Evolutionary conservation across 2,797 vertebrate species (phyloP).

Genomic region (Typhlichthys eigenmanni): DNA sequence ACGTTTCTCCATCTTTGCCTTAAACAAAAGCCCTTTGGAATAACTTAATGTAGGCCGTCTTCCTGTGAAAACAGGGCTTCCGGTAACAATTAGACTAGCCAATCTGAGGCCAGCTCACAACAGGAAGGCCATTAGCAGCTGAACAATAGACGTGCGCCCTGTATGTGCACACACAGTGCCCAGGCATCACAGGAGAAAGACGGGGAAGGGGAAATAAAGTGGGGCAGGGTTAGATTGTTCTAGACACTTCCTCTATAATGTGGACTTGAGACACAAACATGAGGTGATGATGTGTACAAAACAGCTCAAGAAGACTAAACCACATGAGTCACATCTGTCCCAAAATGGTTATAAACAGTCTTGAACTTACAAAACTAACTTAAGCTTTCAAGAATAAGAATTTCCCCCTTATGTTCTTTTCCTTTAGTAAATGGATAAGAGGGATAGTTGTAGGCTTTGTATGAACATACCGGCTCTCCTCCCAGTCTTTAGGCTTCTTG

Average conservation of each 20-base stretch:
- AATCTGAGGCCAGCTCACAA: slow-evolving; percentile 58
- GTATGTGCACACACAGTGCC: slow-evolving; percentile 54
- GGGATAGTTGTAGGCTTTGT: not conserved
- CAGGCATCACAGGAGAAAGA: slow-evolving; percentile 27
- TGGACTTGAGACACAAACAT: slow-evolving; percentile 8
- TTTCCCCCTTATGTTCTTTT: not conserved
- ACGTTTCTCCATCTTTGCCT: slow-evolving; percentile 13
- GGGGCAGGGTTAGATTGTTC: slow-evolving; percentile 19
- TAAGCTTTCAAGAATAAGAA: not conserved
- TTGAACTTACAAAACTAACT: not conserved
- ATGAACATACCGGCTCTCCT: slow-evolving; percentile 88
- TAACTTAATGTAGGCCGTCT: slow-evolving; percentile 52
- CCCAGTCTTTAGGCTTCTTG: slow-evolving; percentile 95
- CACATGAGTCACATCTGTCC: not conserved
- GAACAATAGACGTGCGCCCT: slow-evolving; percentile 70
- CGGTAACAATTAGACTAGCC: slow-evolving; percentile 67
- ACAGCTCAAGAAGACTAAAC: slow-evolving; percentile 3
- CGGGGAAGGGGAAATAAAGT: slow-evolving; percentile 49
- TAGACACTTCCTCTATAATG: slow-evolving; percentile 9
- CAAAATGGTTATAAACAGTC: not conserved
- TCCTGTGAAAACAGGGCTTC: slow-evolving; percentile 69
- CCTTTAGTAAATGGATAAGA: too few relatives aligned
- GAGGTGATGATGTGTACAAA: slow-evolving; percentile 7
- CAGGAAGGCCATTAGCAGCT: slow-evolving; percentile 71
- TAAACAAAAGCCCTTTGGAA: slow-evolving; percentile 51